Conservation (phyloP, 2,797 vertebrate genomes). For the Dendrocincla fuliginosa region DNA sequence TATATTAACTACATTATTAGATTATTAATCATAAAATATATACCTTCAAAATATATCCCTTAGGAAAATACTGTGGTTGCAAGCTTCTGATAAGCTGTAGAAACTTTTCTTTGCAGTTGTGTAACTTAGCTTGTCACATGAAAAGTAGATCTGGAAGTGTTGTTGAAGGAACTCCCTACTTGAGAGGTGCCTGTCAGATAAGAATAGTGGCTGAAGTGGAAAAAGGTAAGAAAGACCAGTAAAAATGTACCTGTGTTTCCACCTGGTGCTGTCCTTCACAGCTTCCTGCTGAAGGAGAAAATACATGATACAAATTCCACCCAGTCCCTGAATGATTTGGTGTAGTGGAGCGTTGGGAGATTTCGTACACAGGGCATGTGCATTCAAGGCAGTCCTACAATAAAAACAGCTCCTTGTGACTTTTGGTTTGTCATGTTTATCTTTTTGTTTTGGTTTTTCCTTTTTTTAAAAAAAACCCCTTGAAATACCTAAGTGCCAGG, state of each 20-base stretch:
- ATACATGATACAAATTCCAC: background rate
- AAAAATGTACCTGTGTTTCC: background rate
- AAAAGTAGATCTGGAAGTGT: background rate
- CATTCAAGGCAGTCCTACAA: background rate
- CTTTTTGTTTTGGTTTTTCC: background rate
- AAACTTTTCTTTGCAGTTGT: background rate
- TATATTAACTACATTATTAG: background rate
- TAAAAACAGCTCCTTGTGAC: background rate
- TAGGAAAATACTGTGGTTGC: background rate
- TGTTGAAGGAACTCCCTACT: background rate
- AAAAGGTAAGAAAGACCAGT: background rate
- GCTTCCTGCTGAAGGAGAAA: slow-evolving; percentile 22
- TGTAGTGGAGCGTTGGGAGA: background rate
- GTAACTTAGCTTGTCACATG: background rate
- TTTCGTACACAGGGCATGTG: background rate
- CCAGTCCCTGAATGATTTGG: background rate
- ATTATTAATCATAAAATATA: background rate
- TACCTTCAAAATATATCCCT: background rate
- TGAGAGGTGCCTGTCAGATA: fast-evolving
- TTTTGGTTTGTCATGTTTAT: background rate
- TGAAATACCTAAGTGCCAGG: slow-evolving; percentile 1
- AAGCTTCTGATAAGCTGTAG: background rate
- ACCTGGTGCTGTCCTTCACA: background rate
- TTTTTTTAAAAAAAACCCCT: background rate
- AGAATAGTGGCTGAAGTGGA: background rate